Evolutionary conservation across 2,888 invertebrate genomes (phyloP).

Genomic region (Marronus borbonicus): DNA sequence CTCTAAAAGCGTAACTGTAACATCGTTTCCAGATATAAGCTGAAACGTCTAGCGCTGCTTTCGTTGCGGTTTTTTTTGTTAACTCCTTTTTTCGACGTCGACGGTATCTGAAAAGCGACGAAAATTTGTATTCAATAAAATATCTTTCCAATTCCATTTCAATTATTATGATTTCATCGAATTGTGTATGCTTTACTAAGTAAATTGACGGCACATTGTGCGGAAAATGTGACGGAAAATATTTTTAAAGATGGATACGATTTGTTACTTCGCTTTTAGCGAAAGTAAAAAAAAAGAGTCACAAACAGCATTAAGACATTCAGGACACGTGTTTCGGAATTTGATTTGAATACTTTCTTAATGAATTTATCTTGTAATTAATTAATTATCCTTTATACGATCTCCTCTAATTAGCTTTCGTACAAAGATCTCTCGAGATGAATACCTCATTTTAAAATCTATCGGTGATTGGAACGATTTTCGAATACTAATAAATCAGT

Average conservation of each 20-base stretch:
- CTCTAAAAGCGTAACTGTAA: neutral
- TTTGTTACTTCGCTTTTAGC: neutral
- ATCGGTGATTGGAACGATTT: too few relatives aligned
- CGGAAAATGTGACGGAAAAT: neutral
- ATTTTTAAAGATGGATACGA: conserved; percentile 1
- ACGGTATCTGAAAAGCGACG: too few relatives aligned
- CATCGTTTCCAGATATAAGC: conserved; percentile 2
- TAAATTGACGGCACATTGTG: conserved; percentile 2
- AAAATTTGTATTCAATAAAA: conserved; percentile 12
- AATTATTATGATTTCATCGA: neutral
- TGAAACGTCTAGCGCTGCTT: neutral
- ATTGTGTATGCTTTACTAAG: neutral
- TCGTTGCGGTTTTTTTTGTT: neutral
- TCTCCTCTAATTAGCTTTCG: too few relatives aligned
- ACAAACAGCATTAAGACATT: too few relatives aligned
- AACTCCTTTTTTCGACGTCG: neutral
- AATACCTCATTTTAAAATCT: too few relatives aligned
- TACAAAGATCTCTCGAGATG: too few relatives aligned
- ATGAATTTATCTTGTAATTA: too few relatives aligned
- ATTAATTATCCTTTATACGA: too few relatives aligned
- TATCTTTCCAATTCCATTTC: conserved; percentile 1
- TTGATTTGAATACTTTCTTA: too few relatives aligned
- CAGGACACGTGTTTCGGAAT: too few relatives aligned
- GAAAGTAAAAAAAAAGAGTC: too few relatives aligned
- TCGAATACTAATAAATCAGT: too few relatives aligned